These are phyloP conservation scores for Drosophila arawakana DNA, from an alignment of 1,140 invertebrate species.

Conservation along the genomic window DNA sequence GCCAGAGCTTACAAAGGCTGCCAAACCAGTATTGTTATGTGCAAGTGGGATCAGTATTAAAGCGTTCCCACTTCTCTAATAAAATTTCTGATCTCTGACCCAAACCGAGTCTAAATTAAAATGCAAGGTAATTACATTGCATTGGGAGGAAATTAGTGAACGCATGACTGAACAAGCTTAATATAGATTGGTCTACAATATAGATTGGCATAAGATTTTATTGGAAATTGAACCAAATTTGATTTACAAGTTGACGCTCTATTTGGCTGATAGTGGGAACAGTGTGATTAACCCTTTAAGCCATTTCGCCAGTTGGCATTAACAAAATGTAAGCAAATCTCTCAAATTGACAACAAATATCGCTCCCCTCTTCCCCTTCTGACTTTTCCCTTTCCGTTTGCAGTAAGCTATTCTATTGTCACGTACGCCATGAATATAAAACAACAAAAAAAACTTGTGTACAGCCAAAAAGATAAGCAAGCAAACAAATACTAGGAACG, in stretches of 20 bases:
- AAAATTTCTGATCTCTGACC: not conserved
- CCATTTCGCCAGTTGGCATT: conserved; percentile 12
- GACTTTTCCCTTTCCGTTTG: not conserved
- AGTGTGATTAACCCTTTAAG: not conserved
- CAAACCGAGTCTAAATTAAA: not conserved
- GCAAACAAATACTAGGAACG: conserved; percentile 30
- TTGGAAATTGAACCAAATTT: not conserved
- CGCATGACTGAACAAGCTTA: not conserved
- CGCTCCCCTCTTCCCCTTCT: not conserved
- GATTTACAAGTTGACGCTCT: conserved; percentile 3
- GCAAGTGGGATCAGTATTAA: not conserved
- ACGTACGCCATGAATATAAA: conserved; percentile 64
- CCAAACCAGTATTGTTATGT: conserved; percentile 6
- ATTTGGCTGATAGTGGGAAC: conserved; percentile 12
- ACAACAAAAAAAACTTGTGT: conserved; percentile 49
- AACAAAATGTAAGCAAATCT: conserved; percentile 5
- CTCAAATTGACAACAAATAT: conserved; percentile 4
- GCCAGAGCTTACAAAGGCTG: conserved; percentile 5
- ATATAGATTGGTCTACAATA: not conserved
- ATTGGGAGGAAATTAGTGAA: conserved; percentile 6
- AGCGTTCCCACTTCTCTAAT: not conserved
- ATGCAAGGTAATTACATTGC: not conserved
- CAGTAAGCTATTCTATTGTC: conserved; percentile 52
- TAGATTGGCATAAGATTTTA: not conserved
- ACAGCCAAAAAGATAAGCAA: conserved; percentile 72